Conservation (phyloP, 1,140 invertebrate genomes). For the Spodoptera frugiperda region DNA sequence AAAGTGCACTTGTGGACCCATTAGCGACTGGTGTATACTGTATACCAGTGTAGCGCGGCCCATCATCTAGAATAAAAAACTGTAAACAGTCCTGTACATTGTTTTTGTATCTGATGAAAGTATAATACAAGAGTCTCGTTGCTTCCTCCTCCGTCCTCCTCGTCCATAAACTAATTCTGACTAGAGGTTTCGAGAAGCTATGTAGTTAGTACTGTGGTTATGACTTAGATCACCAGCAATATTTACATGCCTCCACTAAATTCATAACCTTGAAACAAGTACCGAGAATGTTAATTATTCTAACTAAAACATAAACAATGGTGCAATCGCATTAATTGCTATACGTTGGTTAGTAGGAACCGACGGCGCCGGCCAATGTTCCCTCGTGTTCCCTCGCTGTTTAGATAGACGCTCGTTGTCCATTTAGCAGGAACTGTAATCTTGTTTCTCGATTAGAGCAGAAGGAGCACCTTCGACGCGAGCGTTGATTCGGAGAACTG, state of each 20-base stretch:
- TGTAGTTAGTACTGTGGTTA: neutral
- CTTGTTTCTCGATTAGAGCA: constrained; percentile 17
- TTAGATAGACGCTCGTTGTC: constrained; percentile 13
- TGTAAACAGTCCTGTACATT: no score
- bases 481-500: constrained; percentile 4
- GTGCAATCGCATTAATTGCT: neutral
- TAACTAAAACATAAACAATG: neutral
- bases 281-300: neutral
- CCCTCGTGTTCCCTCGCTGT: neutral
- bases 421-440: constrained; percentile 18
- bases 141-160: neutral
- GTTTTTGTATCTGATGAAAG: neutral
- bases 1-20: no score
- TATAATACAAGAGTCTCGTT: neutral
- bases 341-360: neutral
- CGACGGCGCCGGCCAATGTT: neutral
- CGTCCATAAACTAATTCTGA: neutral
- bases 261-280: neutral
- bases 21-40: no score
- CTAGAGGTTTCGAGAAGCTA: neutral
- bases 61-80: no score
- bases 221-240: neutral
- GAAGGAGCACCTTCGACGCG: constrained; percentile 5
- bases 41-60: no score
- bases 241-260: neutral